A percentile compares a stretch with the other conserved stretches of the same genome.
These are phyloP conservation scores for Serrognathus titanus DNA, from an alignment of 2,888 invertebrate genomes.

Conservation along the genomic window DNA sequence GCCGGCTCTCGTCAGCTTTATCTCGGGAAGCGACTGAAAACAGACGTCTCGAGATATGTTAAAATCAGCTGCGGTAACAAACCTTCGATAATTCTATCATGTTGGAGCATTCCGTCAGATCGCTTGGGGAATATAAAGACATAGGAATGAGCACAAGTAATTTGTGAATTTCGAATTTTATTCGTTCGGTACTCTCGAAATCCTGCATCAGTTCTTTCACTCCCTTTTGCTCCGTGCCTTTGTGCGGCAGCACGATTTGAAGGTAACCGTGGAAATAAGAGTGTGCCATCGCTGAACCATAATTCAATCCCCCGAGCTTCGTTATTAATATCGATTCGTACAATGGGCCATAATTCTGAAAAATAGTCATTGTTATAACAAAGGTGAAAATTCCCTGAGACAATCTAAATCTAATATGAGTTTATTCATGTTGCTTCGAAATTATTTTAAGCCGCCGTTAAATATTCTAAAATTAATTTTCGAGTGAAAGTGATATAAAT, in stretches of 20 bases:
- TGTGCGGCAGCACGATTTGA: constrained; percentile 54
- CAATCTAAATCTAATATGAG: no score
- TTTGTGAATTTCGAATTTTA: constrained; percentile 56
- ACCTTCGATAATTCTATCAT: constrained; percentile 37
- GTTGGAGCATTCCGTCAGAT: constrained; percentile 38
- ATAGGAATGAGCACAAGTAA: constrained; percentile 61
- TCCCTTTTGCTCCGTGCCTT: constrained; percentile 42
- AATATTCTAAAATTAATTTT: no score
- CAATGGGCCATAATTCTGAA: constrained; percentile 36
- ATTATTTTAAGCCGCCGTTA: no score
- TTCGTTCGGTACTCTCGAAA: constrained; percentile 50
- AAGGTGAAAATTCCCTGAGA: no score
- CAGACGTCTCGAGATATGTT: not conserved
- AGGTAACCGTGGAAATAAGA: constrained; percentile 65
- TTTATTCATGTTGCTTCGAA: no score
- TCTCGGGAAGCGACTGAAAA: constrained; percentile 51
- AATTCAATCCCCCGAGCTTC: constrained; percentile 50
- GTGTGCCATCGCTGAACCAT: constrained; percentile 64
- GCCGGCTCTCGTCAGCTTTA: constrained; percentile 57
- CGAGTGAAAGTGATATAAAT: no score
- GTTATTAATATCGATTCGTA: constrained; percentile 37
- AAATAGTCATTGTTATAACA: constrained; percentile 2
- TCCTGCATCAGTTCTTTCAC: constrained; percentile 41
- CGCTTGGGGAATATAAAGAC: constrained; percentile 56
- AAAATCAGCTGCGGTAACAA: constrained; percentile 11